Evolutionary conservation across 2,888 invertebrate genomes (phyloP), one percentile per base, ranked within the genome.

Genomic region (Drosophila neotestacea): DNA sequence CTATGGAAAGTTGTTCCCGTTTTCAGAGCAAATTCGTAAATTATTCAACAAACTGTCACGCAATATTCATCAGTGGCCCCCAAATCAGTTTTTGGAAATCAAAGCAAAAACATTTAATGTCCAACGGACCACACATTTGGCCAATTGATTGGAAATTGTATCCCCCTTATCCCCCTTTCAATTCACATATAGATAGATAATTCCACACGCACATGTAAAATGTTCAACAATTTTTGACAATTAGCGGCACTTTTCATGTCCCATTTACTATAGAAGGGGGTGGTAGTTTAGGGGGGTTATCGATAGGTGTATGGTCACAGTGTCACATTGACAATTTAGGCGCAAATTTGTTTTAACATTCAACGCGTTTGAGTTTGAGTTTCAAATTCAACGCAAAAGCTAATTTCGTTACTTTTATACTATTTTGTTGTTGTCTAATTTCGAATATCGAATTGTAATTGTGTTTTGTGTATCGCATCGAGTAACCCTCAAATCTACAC

Each of bases 11-110:
- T 77, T 81, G 58, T 44, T 51, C 46, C 51, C 46, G 39, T 51
- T 55, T 52, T 52, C 54, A n/a, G 36, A 64, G 70, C 56, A 85
- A 77, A 84, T 77, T 73, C 86, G 88, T 85, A 88, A 89, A 85
- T 89, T 80, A 85, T 85, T 85, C 90, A 89, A 80, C 90, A 85
- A 89, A 85, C 86, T 85, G 89, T 89, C 85, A 85, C 89, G 85
- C 85, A 88, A 85, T 85, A 79, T 87, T 70, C 76, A 65, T 55
- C 64, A 48, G 50, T 50, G 44, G 52, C 47, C 56, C 41, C 67
- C 66, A 54, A 52, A 22, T 22, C 22, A 22, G 22, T 22, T 22
- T 82, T 70, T 72, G 59, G 55, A 70, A 88, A 88, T 83, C 88
- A 83, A 76, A 70, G 81, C 76, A 48, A 69, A 83, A 83, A 64